Base-by-base conservation (phyloP, 2,888 invertebrate species). In the Cheilosia pagana region DNA sequence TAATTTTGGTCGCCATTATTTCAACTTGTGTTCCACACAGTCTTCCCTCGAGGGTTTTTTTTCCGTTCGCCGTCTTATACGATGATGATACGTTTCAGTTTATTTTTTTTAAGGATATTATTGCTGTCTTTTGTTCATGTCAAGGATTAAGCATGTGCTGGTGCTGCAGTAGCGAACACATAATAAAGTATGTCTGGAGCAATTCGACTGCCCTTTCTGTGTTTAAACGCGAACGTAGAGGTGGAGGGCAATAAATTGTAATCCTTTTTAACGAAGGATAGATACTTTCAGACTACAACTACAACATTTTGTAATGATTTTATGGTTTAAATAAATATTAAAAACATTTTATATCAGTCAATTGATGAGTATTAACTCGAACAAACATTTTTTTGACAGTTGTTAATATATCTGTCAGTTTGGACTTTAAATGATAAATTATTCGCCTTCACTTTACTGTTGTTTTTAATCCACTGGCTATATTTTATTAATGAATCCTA, bases 101-200 rank as follows among this genome's bases (percentile, higher is more conserved):
- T n/a, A 5, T 76, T 45, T 59, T n/a, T 35, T 62, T 19, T 52
- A 28, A 43, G 48, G 57, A 65, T 52, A 43, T 52, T 62, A 72
- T 21, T 62, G 59, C 65, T 62, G 48, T 72, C 52, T 78, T 74
- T 63, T 79, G 65, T 76, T 71, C 68, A 48, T 78, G 63, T 74
- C 70, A 68, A 57, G 70, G 79, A 68, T 83, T 55, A 60, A 28
- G 70, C 68, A 82, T 72, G 65, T 77, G 71, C 55, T 76, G 41
- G 21, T 16, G 21, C 48, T 43, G 43, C 25, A 59, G 63, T 48
- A 43, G 25, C 55, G 41, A 67, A 74, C 78, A 82, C 57, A 74
- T 86, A 86, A 86, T 82, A 82, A 86, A 86, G 86, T 86, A 86
- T 67, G 86, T 86, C 86, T 86, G 78, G 82, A 78, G 86, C 86